Percentiles rank a stretch among this genome's conserved stretches.
These are phyloP conservation scores for Indicator indicator DNA, from an alignment of 2,113 vertebrate genomes.

Conservation along the genomic window DNA sequence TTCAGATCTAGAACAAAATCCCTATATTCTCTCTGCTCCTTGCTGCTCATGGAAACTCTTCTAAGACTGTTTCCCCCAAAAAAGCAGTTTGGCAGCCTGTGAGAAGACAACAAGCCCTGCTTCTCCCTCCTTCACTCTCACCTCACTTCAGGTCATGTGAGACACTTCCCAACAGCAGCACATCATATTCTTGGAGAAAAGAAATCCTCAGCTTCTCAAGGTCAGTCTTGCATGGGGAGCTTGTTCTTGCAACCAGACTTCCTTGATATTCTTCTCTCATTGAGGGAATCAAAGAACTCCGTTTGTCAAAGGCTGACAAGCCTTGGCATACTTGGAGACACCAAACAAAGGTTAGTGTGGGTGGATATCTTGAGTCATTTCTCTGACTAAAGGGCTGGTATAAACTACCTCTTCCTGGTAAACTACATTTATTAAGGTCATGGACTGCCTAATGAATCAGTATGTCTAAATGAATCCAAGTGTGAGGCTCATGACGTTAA, in stretches of 20 bases:
- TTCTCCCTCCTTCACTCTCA: background rate
- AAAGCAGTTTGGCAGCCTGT: slow-evolving; percentile 8
- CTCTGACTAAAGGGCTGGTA: slow-evolving; percentile 63
- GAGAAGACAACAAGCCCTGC: background rate
- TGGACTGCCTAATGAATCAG: slow-evolving; percentile 26
- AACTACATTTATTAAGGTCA: slow-evolving; percentile 52
- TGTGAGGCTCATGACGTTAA: background rate
- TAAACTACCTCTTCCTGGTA: slow-evolving; percentile 51
- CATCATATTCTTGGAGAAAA: slow-evolving; percentile 25
- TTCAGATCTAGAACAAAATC: slow-evolving; percentile 11
- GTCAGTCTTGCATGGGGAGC: slow-evolving; percentile 4
- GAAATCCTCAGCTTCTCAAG: slow-evolving; percentile 48
- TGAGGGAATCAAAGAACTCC: slow-evolving; percentile 50
- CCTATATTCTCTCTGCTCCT: background rate
- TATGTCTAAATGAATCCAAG: slow-evolving; percentile 14
- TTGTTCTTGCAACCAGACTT: slow-evolving; percentile 49
- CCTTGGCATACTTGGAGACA: slow-evolving; percentile 48
- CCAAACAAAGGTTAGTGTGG: slow-evolving; percentile 69
- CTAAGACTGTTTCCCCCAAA: slow-evolving; percentile 1
- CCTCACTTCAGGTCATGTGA: slow-evolving; percentile 30
- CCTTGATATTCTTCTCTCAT: slow-evolving; percentile 44
- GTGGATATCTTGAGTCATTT: slow-evolving; percentile 67
- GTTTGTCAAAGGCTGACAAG: slow-evolving; percentile 60
- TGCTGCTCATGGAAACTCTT: background rate
- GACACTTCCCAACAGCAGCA: slow-evolving; percentile 23